Evolutionary conservation across 2,797 vertebrate species (phyloP), one percentile per base, ranked within the genome.

Genomic region (Danio albolineatus): DNA sequence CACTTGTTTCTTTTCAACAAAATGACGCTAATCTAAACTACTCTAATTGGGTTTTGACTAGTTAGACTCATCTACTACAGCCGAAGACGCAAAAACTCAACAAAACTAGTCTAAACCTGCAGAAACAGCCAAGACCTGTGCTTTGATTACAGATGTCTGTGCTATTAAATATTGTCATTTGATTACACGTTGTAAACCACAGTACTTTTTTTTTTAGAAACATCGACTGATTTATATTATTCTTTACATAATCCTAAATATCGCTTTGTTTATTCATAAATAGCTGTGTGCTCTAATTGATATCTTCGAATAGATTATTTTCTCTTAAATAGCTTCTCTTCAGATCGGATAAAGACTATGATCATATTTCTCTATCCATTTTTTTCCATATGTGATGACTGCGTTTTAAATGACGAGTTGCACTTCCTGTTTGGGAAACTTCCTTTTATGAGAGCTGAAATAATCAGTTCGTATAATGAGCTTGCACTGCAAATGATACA

Each of bases 111-210:
- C 43, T 70, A 81, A 78, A 66, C 69, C 53, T 57, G 39, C 39
- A 72, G 57, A 71, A 43, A 64, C 69, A 79, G 57, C 67, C 77
- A 72, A 60, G 66, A 71, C 73, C 76, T 73, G 70, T 67, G 61
- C 60, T 67, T 77, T 41, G 76, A 78, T 17, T 41, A 60, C 66
- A 61, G 65, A 57, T 67, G 19, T 78, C 16, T 70, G 65, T 70
- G 65, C 65, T 78, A 51, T 77, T 77, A 67, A 57, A 38, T 70
- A 60, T 59, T 28, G 12, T 78, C 76, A 28, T 12, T n/a, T 51
- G 53, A 78, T 69, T 59, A 70, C 66, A 78, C 57, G 12, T 17
- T 28, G 16, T 77, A 67, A 76, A 77, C 62, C 49, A 76, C 64
- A 41, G 65, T 70, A 77, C 66, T 73, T 60, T n/a, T 9, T n/a